phyloP scores from a whole-genome alignment of 2,797 vertebrate genomes.

The Pseudochirops corinnae region DNA sequence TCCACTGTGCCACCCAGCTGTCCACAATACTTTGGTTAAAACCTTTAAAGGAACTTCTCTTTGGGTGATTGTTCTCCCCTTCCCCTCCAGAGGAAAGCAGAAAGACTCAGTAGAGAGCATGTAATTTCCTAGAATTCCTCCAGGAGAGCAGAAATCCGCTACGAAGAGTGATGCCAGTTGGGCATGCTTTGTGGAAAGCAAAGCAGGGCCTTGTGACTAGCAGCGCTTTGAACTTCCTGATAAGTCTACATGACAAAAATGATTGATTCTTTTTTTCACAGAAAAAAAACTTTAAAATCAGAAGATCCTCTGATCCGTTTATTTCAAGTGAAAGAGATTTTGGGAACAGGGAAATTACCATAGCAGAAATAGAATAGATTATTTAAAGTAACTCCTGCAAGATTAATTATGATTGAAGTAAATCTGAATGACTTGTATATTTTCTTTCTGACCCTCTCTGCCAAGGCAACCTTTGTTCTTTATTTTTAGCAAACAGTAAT shows the following conservation, averaged over 20 bases:
- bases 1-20: neutral
- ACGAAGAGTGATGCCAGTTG: neutral
- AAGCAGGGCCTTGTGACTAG: neutral
- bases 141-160: neutral
- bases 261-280: neutral
- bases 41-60: constrained; percentile 35
- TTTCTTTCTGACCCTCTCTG: neutral
- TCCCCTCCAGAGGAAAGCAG: constrained; percentile 14
- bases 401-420: neutral
- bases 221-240: neutral
- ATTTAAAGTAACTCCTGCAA: neutral
- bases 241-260: neutral
- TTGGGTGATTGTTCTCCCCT: neutral
- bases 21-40: neutral
- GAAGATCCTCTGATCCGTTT: neutral
- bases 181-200: neutral
- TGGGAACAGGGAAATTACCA: neutral
- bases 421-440: neutral
- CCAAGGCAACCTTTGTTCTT: neutral
- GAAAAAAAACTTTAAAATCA: neutral
- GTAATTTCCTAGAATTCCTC: constrained; percentile 37
- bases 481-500: neutral
- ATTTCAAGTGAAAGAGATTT: neutral
- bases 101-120: constrained; percentile 28
- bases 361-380: neutral